Conservation (phyloP, 2,113 vertebrate species). For the Cephalophus harveyi region DNA sequence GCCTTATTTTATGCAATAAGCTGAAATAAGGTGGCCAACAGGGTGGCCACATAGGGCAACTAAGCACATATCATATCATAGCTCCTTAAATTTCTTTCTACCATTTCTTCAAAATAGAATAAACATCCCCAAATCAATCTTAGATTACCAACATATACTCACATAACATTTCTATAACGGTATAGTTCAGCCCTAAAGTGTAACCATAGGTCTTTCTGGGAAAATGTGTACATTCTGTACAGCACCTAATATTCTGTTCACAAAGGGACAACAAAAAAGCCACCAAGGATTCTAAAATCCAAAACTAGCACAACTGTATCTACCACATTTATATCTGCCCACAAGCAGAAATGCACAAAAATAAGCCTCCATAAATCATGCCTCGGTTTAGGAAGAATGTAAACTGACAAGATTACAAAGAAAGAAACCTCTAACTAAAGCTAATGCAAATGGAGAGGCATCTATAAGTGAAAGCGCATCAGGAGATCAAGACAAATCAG, state of each 20-base stretch:
- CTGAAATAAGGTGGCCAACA: neutral
- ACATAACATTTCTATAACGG: neutral
- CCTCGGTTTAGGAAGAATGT: neutral
- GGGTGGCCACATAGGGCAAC: neutral
- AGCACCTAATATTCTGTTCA: neutral
- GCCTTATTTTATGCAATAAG: neutral
- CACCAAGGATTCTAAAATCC: neutral
- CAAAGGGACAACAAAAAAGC: neutral
- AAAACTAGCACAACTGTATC: neutral
- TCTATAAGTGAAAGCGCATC: constrained; percentile 10
- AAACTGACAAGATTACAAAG: neutral
- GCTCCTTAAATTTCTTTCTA: neutral
- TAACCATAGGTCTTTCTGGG: neutral
- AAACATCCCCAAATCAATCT: neutral
- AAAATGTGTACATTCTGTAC: neutral
- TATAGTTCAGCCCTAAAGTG: neutral
- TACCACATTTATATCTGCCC: neutral
- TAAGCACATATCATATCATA: neutral
- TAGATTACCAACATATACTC: neutral
- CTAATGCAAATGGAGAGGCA: neutral
- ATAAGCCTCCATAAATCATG: constrained; percentile 21
- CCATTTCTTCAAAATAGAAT: neutral
- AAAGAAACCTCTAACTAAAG: constrained; percentile 13
- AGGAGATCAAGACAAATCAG: neutral
- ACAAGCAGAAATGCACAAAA: constrained; percentile 2